Evolutionary conservation across 1,140 invertebrate species (phyloP), one percentile per base, ranked within the genome.

Genomic region (Tyrophagus putrescentiae): DNA sequence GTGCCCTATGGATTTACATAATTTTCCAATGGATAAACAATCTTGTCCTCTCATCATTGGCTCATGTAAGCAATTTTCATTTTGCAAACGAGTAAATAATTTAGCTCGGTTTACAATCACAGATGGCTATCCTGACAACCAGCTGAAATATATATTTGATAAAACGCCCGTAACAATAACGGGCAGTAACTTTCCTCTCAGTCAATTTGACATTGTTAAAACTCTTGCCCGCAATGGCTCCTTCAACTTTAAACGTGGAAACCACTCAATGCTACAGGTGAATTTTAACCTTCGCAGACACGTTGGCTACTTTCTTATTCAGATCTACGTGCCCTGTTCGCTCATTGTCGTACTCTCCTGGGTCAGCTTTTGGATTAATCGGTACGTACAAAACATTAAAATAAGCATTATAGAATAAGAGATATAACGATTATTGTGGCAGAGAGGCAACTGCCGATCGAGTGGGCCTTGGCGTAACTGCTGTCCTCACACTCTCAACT

Each of bases 401-500:
- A 9, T 7, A 48, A 48, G 31, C 31, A 48, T 48, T 48, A 25
- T 13, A 7, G 7, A 7, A 54, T 9, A 16, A 42, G 6, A 7
- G 29, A 7, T 31, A 5, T 54, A 54, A 7, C 18, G 29, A 41
- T 42, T 54, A 39, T 31, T 41, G 7, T 6, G n/a, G 36, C 7
- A 54, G 52, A 54, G 52, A 54, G 36, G 52, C 52, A 6, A 54
- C 52, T 54, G 52, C 52, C n/a, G 69, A 72, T 61, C 57, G 68
- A 58, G 65, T 67, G 7, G 66, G 66, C 16, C 58, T 70, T 82
- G 89, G 90, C 23, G 89, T 93, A 6, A 94, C 88, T 0, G 88
- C 89, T 0, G 88, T 95, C 6, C 75, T 94, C 41, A 93, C 90
- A 0, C 75, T 92, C 2, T 89, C 86, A 0, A 91, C 87, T 3